Evolutionary conservation across 2,888 invertebrate genomes (phyloP).

Genomic region (Aleiodes leptofemur): DNA sequence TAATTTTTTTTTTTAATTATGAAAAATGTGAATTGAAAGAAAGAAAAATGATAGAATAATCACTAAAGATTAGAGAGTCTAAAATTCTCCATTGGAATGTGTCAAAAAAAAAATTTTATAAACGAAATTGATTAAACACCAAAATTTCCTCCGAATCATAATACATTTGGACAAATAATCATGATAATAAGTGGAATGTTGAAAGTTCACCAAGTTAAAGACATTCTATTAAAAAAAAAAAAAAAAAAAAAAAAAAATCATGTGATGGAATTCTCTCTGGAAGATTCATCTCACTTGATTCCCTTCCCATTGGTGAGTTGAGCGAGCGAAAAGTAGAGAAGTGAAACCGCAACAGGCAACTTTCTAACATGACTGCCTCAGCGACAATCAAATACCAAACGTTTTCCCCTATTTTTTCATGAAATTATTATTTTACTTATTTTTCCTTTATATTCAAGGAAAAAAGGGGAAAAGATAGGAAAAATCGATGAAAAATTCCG

Average conservation of each 20-base stretch:
- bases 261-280: slow-evolving; percentile 20
- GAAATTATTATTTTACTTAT: slow-evolving; percentile 10
- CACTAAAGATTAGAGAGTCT: too few relatives aligned
- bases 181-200: not conserved
- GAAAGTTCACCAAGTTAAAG: slow-evolving; percentile 23
- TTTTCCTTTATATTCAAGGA: too few relatives aligned
- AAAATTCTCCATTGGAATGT: too few relatives aligned
- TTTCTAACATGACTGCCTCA: slow-evolving; percentile 42
- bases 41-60: too few relatives aligned
- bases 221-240: not conserved
- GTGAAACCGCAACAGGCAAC: slow-evolving; percentile 45
- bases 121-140: not conserved
- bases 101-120: not conserved
- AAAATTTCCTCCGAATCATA: not conserved
- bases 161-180: slow-evolving; percentile 1
- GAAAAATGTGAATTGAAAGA: too few relatives aligned
- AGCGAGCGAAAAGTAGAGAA: slow-evolving; percentile 31
- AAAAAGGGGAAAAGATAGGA: too few relatives aligned
- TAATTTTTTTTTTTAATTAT: too few relatives aligned
- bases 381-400: slow-evolving; percentile 44
- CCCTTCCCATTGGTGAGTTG: not conserved
- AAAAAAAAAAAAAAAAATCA: slow-evolving; percentile 21
- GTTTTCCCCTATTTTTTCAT: slow-evolving; percentile 14
- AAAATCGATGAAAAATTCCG: too few relatives aligned
- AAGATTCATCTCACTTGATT: slow-evolving; percentile 28